A percentile compares a stretch with the other conserved stretches of the same genome.
phyloP scores from a whole-genome alignment of 2,113 vertebrate species.

The Oncorhynchus keta region DNA sequence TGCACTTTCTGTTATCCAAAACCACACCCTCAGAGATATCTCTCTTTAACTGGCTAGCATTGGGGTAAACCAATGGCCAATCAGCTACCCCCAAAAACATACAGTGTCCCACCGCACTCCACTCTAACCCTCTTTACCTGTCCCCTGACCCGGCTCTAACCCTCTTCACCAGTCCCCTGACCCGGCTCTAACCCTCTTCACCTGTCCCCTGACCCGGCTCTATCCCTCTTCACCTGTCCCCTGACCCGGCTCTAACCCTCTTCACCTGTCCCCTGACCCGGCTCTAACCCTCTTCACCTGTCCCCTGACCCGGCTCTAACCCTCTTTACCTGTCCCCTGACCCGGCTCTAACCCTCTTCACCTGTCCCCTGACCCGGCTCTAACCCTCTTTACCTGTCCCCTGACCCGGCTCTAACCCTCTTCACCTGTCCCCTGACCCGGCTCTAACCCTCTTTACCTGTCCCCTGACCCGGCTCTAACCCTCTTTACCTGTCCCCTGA shows the following conservation, averaged over 20 bases:
- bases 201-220: background rate
- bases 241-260: constrained; percentile 48
- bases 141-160: constrained; percentile 23
- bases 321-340: too few relatives aligned
- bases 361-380: constrained; percentile 18
- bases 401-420: too few relatives aligned
- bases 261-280: constrained; percentile 59
- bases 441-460: constrained; percentile 52
- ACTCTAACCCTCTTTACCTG: constrained; percentile 40
- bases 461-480: constrained; percentile 59
- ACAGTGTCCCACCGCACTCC: constrained; percentile 32
- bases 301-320: too few relatives aligned
- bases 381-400: constrained; percentile 40
- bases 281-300: constrained; percentile 22
- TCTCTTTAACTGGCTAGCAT: constrained; percentile 34
- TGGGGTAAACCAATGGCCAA: constrained; percentile 20
- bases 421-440: constrained; percentile 5
- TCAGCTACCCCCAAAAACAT: constrained; percentile 26
- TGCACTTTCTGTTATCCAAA: constrained; percentile 54
- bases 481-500: too few relatives aligned
- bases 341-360: constrained; percentile 44
- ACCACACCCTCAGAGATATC: background rate
- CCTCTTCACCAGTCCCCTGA: constrained; percentile 31
- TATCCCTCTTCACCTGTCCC: background rate
- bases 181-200: constrained; percentile 44